Base-by-base conservation (phyloP, 2,113 vertebrate species). In the Phalacrocorax pelagicus region DNA sequence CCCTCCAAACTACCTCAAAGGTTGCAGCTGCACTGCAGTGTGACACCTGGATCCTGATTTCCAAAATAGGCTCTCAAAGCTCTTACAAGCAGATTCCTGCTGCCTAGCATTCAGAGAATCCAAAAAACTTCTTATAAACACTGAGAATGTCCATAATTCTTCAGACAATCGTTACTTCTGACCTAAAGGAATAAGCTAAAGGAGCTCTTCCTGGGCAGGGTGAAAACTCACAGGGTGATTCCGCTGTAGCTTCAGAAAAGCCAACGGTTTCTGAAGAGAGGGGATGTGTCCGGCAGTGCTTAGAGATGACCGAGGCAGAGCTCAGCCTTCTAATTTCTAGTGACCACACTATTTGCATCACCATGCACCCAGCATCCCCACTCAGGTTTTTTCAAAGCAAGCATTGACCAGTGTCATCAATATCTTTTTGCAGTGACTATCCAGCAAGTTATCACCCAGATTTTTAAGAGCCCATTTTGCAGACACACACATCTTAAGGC, bases 271-370 rank as follows among this genome's bases (percentile, higher is more conserved):
- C 72, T 47, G n/a, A 1, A 49, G 51, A 47, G 58, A 38, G 23
- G 67, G 26, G 29, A 57, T 65, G 19, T 17, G 27, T 7, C 52
- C 67, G 59, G 65, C 42, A 59, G 8, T 3, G 20, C 75, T 58
- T 11, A 17, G 0, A 49, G 49, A 11, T 5, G 32, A 20, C 59
- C 2, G 30, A 55, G 42, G 75, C 49, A 1, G 21, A 87, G 59
- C 27, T 90, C 84, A 91, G 29, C 75, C 79, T 67, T 17, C 74
- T 29, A 16, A 46, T 57, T 94, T 47, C 77, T 13, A 5, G 30
- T 44, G 34, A 8, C 30, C 11, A 16, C 3, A 3, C 24, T 15
- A 46, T 27, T 14, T 1, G 3, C 2, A 5, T 10, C 15, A 16
- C 2, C 42, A 40, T 5, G 18, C 80, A 63, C 52, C 52, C n/a